Evolutionary conservation across 2,888 invertebrate genomes (phyloP), one percentile per base, ranked within the genome.

Genomic region (Platycheirus albimanus): DNA sequence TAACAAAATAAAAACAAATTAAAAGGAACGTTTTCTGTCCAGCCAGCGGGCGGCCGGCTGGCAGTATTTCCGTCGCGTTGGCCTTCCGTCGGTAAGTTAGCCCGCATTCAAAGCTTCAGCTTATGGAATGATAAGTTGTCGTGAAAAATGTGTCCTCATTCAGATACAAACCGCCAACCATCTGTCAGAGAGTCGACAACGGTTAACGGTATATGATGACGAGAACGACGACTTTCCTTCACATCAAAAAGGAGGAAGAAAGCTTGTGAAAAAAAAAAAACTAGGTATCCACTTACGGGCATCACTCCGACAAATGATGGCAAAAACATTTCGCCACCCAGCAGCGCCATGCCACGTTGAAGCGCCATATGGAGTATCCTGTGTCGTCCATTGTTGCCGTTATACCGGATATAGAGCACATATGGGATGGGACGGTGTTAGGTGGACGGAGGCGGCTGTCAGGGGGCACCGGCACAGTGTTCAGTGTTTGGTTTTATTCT

Each of bases 121-220:
- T 81, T 76, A 61, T 66, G 43, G 54, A 54, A 81, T 72, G 81
- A 81, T 76, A 81, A 76, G 81, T 76, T 76, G 61, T 71, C 47
- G 69, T 74, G 83, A 69, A 74, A 77, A 83, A 78, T 64, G 67
- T 78, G 72, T 83, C 72, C 56, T 58, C 72, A 78, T 83, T 77
- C 72, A 74, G 78, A 77, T 72, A 77, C 77, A 77, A 83, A 83
- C 83, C 83, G 64, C 78, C 78, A 72, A 52, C 67, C 78, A 83
- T 83, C 72, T 74, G 83, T 83, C 83, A 74, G 76, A 63, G 47
- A 81, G 70, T 10, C 6, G 7, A 33, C 30, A 8, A 8, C n/a
- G n/a, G n/a, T n/a, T n/a, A n/a, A n/a, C n/a, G n/a, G n/a, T n/a
- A 8, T 4, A 24, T 10, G 20, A 7, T 19, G 38, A 41, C 58